Conservation (phyloP, 2,113 vertebrate species). For the Heterochromis multidens region DNA sequence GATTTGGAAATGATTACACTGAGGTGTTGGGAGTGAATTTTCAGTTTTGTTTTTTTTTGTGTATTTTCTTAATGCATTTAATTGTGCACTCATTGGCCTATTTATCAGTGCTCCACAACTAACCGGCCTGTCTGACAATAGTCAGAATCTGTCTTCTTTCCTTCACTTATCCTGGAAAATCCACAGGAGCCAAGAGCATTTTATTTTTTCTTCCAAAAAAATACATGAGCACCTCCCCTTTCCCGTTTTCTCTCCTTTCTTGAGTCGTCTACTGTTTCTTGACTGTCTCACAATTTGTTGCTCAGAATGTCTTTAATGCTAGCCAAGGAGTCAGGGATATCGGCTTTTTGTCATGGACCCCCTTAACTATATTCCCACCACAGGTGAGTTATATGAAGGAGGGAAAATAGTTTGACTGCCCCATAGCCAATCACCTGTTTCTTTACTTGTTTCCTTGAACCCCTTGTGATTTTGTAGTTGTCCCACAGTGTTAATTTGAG, state of each 20-base stretch:
- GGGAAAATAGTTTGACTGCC: slow-evolving; percentile 72
- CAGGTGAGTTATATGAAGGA: slow-evolving; percentile 90
- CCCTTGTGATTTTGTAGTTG: slow-evolving; percentile 41
- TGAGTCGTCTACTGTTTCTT: slow-evolving; percentile 80
- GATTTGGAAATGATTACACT: slow-evolving; percentile 1
- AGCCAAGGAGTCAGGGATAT: slow-evolving; percentile 97
- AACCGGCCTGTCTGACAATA: neutral
- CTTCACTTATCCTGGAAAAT: slow-evolving; percentile 7
- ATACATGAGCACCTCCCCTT: slow-evolving; percentile 38
- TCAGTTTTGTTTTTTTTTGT: neutral
- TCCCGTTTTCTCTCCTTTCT: slow-evolving; percentile 37
- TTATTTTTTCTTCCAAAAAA: slow-evolving; percentile 71
- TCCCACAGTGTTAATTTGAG: slow-evolving; percentile 9
- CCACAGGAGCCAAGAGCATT: neutral
- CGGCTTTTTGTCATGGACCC: slow-evolving; percentile 94
- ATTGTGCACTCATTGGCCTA: neutral
- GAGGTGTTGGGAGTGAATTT: slow-evolving; percentile 15
- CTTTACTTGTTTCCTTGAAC: slow-evolving; percentile 37
- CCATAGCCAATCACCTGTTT: slow-evolving; percentile 50
- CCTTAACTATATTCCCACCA: slow-evolving; percentile 86
- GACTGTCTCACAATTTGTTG: slow-evolving; percentile 90
- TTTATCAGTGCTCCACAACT: slow-evolving; percentile 3
- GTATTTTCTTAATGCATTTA: neutral
- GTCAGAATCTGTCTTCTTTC: slow-evolving; percentile 7
- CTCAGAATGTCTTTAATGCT: slow-evolving; percentile 98